These are phyloP conservation scores for Heliconius eleuchia DNA, from an alignment of 1,140 invertebrate genomes.

Conservation along the genomic window DNA sequence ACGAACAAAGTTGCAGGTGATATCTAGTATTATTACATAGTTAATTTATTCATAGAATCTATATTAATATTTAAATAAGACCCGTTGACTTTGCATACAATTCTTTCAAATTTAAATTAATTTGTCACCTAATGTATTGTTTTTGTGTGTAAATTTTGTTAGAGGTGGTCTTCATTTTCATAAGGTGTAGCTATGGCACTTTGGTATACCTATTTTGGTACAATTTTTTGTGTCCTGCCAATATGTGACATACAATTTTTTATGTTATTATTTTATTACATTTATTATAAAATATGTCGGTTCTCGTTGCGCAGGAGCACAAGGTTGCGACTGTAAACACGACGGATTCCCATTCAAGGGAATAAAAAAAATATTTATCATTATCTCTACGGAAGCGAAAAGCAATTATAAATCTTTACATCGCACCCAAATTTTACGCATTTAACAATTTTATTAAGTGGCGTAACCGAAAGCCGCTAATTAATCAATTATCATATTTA, in stretches of 20 bases:
- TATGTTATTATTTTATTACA: too few relatives aligned
- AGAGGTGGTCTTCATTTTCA: background rate
- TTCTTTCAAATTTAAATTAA: background rate
- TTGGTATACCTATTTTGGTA: background rate
- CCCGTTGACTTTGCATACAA: background rate
- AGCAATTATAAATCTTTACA: too few relatives aligned
- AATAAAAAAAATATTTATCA: too few relatives aligned
- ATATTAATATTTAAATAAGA: background rate
- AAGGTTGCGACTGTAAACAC: too few relatives aligned
- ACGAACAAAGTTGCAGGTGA: background rate
- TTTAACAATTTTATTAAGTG: too few relatives aligned
- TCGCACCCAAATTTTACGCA: too few relatives aligned
- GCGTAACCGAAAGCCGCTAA: background rate
- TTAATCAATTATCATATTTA: background rate
- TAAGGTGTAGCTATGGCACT: background rate
- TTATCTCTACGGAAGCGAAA: too few relatives aligned
- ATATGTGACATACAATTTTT: background rate
- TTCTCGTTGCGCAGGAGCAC: too few relatives aligned
- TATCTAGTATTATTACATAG: background rate
- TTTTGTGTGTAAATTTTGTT: background rate
- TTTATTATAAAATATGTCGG: too few relatives aligned
- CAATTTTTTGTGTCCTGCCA: background rate
- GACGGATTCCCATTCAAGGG: too few relatives aligned
- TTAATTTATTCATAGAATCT: background rate
- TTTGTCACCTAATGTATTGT: conserved; percentile 3